These are phyloP conservation scores for Kryphioiulus occultus DNA, from an alignment of 2,888 invertebrate genomes.

Conservation along the genomic window DNA sequence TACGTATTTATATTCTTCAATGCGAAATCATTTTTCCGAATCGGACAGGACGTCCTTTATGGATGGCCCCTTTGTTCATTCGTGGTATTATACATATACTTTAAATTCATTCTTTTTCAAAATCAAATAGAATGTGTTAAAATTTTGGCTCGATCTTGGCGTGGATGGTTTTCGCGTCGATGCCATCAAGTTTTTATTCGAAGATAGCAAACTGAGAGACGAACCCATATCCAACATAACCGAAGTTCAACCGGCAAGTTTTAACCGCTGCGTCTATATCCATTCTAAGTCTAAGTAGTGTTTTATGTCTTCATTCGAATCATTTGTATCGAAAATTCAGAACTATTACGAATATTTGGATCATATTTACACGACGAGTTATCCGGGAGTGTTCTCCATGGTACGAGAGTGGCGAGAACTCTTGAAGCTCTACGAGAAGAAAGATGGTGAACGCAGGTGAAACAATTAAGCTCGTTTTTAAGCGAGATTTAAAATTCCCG, in stretches of 20 bases:
- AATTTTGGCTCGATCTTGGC: constrained; percentile 63
- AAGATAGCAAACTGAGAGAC: constrained; percentile 56
- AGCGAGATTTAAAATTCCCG: too few relatives aligned
- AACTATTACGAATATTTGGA: constrained; percentile 50
- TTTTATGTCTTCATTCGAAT: too few relatives aligned
- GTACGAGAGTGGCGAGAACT: constrained; percentile 71
- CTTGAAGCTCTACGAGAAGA: constrained; percentile 68
- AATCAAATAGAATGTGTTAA: constrained; percentile 59
- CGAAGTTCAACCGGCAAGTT: not conserved
- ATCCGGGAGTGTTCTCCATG: constrained; percentile 67
- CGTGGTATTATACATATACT: too few relatives aligned
- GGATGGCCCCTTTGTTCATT: too few relatives aligned
- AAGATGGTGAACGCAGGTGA: constrained; percentile 66
- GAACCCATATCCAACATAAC: constrained; percentile 50
- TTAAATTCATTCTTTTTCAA: too few relatives aligned
- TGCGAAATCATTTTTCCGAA: too few relatives aligned
- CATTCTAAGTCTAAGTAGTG: too few relatives aligned
- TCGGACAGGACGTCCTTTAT: too few relatives aligned
- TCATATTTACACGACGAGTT: constrained; percentile 55
- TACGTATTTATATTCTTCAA: too few relatives aligned
- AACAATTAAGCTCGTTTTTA: too few relatives aligned
- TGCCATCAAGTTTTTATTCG: constrained; percentile 61
- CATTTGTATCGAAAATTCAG: constrained; percentile 33
- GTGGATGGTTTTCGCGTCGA: constrained; percentile 64
- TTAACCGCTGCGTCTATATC: too few relatives aligned